phyloP scores from a whole-genome alignment of 2,113 vertebrate species.

The Petaurus breviceps region DNA sequence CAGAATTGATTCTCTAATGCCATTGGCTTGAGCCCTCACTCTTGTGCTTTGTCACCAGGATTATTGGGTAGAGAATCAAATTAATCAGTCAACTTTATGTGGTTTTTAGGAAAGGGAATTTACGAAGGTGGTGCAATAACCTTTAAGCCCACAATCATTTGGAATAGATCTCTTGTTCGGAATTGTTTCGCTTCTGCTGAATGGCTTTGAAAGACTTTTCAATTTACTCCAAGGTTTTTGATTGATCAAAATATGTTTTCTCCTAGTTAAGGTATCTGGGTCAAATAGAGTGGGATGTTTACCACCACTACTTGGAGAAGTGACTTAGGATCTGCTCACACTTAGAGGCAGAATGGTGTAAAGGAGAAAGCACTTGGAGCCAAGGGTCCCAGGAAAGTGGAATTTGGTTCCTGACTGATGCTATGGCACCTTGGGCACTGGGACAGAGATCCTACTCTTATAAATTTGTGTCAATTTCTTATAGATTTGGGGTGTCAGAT shows the following conservation, averaged over 20 bases:
- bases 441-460: neutral
- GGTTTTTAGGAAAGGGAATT: neutral
- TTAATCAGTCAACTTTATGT: neutral
- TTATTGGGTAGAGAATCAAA: neutral
- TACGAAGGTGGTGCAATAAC: neutral
- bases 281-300: no score
- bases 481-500: neutral
- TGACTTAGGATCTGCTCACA: neutral
- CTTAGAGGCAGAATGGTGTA: neutral
- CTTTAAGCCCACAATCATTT: neutral
- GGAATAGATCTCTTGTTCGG: neutral
- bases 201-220: neutral
- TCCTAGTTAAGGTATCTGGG: no score
- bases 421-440: neutral
- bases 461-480: neutral
- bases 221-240: neutral
- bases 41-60: neutral
- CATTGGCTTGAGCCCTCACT: neutral
- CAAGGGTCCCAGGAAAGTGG: neutral
- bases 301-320: neutral
- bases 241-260: neutral
- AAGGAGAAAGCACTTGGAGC: neutral
- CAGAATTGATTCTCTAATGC: neutral
- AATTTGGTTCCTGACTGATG: neutral
- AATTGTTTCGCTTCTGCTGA: neutral